Conservation (phyloP, 35 echinoderm and acorn worm genomes). For the Holothuria glaberrima region DNA sequence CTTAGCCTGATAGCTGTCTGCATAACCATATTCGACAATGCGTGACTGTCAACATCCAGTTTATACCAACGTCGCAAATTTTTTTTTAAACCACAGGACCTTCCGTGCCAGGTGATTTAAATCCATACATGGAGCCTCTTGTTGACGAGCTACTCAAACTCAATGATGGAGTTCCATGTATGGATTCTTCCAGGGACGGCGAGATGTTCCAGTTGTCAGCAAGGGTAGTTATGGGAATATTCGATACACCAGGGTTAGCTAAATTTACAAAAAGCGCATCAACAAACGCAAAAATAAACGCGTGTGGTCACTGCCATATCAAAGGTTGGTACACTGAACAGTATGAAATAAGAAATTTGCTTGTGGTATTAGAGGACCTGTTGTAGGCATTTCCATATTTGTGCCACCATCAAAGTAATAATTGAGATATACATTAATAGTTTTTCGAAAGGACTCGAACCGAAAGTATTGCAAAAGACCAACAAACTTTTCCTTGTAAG, state of each 20-base stretch:
- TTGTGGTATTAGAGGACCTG: too few species aligned
- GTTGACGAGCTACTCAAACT: neutral
- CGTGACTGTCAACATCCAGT: too few species aligned
- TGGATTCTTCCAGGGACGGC: neutral
- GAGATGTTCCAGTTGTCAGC: neutral
- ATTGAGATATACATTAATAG: too few species aligned
- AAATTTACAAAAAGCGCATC: conserved; percentile 9
- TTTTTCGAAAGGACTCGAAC: too few species aligned
- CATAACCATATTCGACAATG: too few species aligned
- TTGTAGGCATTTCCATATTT: too few species aligned
- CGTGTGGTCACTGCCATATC: conserved; percentile 1
- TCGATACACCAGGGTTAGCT: neutral
- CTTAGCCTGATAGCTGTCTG: too few species aligned
- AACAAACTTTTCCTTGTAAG: too few species aligned
- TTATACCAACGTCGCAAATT: too few species aligned
- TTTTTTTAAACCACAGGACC: neutral
- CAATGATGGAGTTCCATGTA: neutral
- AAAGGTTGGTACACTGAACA: neutral
- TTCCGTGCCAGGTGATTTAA: neutral
- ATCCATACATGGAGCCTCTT: neutral
- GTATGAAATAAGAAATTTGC: neutral
- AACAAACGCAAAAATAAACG: conserved; percentile 9
- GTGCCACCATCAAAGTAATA: too few species aligned
- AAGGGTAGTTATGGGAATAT: neutral
- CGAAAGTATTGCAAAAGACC: too few species aligned